A percentile compares a stretch with the other conserved stretches of the same genome.
Evolutionary conservation across 1,140 invertebrate species (phyloP).

Genomic region (Saxidomus purpurata): DNA sequence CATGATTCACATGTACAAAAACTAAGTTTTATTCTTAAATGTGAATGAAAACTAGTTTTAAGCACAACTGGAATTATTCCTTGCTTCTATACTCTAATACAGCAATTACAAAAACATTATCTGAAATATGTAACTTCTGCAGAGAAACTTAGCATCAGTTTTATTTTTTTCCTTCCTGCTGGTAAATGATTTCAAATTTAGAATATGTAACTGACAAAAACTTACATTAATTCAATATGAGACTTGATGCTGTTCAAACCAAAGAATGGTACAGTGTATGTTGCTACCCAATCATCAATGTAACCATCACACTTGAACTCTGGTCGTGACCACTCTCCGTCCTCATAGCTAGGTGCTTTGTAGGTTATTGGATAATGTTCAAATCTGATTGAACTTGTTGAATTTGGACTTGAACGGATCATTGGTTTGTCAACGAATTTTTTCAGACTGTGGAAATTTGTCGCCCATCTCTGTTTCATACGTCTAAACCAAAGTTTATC

Average conservation of each 20-base stretch:
- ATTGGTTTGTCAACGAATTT: slow-evolving; percentile 97
- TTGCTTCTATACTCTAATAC: too few relatives aligned
- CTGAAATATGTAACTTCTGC: too few relatives aligned
- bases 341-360: slow-evolving; percentile 84
- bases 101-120: too few relatives aligned
- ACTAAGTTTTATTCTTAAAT: too few relatives aligned
- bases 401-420: slow-evolving; percentile 93
- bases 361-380: slow-evolving; percentile 95
- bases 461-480: slow-evolving; percentile 96
- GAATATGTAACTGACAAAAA: too few relatives aligned
- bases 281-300: slow-evolving; percentile 96
- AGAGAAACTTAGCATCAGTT: too few relatives aligned
- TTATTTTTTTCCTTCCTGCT: too few relatives aligned
- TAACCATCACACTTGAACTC: slow-evolving; percentile 97
- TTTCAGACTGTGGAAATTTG: slow-evolving; percentile 96
- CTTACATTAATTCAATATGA: slow-evolving; percentile 85
- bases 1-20: too few relatives aligned
- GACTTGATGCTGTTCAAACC: slow-evolving; percentile 96
- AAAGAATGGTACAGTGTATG: slow-evolving; percentile 98
- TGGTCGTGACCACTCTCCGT: slow-evolving; percentile 97
- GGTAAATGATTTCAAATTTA: too few relatives aligned
- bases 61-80: too few relatives aligned
- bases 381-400: slow-evolving; percentile 83
- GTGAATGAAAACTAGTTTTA: too few relatives aligned
- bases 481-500: slow-evolving; percentile 95